Evolutionary conservation across 2,113 vertebrate species (phyloP), one percentile per base, ranked within the genome.

Genomic region (Sclerurus mexicanus): DNA sequence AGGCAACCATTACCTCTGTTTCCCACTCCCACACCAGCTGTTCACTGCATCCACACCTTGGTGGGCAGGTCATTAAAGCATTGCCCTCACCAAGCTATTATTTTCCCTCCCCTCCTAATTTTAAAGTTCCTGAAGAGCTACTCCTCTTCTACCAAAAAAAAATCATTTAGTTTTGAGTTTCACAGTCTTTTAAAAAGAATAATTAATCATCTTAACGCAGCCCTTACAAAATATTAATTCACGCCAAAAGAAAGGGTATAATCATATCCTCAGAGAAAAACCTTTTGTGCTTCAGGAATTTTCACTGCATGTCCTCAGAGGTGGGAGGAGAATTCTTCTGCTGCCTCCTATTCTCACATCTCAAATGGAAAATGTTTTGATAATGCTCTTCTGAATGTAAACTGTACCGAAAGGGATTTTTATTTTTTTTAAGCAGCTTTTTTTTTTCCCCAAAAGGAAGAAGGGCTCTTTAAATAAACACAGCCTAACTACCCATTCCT

Each of bases 201-300:
- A 72, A 94, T 90, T 95, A 87, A 87, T 67, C 89, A 95, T 74
- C 82, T 95, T 94, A 95, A 95, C 3, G 0, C 71, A 95, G 95
- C 87, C 85, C 60, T 95, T 80, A 89, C 83, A 89, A 95, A 76
- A 95, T 81, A 67, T 67, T 92, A 91, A 95, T 81, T 96, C 95
- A 91, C 23, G 21, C 14, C 35, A 77, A 73, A 90, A 96, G 20
- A 96, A 94, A 20, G 80, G 73, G 67, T 85, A 86, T 95, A 95
- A 93, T 92, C 66, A 85, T 90, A 91, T 73, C 72, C 88, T 92
- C 73, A 15, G 75, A 95, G 73, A 87, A 86, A 86, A 95, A 58
- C 52, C 96, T 96, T 96, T 96, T 97, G 96, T 96, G 95, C 83
- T 95, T 66, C 88, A 90, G 85, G 90, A 94, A 90, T 97, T 93